These are phyloP conservation scores for Camponotus fellah DNA, from an alignment of 2,888 invertebrate species.

Conservation along the genomic window DNA sequence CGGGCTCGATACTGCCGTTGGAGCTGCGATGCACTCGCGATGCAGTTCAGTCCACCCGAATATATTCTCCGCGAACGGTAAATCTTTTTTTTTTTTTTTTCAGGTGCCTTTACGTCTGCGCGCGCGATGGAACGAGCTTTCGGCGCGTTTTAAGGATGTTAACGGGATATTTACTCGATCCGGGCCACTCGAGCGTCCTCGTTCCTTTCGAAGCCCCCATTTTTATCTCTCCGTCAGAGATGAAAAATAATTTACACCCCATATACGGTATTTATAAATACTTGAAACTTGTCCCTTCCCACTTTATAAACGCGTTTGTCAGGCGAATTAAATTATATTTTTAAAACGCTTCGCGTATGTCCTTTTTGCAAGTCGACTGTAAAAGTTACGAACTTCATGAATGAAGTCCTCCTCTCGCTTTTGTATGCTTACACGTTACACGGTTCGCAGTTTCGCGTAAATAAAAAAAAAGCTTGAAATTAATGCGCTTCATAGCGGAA, in stretches of 20 bases:
- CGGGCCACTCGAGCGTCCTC: neutral
- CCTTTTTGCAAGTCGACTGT: neutral
- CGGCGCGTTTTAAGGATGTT: slow-evolving; percentile 42
- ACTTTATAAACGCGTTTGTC: slow-evolving; percentile 10
- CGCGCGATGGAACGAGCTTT: slow-evolving; percentile 25
- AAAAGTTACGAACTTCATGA: slow-evolving; percentile 39
- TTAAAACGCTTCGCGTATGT: neutral
- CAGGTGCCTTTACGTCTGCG: slow-evolving; percentile 29
- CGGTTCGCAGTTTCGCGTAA: neutral
- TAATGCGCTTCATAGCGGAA: slow-evolving; percentile 19
- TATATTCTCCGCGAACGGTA: slow-evolving; percentile 31
- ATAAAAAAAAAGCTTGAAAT: slow-evolving; percentile 3
- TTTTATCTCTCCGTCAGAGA: neutral
- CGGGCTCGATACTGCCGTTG: slow-evolving; percentile 38
- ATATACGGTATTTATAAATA: slow-evolving; percentile 23
- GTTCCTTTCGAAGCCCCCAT: neutral
- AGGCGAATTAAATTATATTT: slow-evolving; percentile 21
- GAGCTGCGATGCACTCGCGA: slow-evolving; percentile 28
- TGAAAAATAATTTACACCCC: slow-evolving; percentile 2
- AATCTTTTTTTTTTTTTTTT: slow-evolving; percentile 92
- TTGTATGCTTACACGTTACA: neutral
- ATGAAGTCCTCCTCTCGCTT: slow-evolving; percentile 5
- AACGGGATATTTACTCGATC: slow-evolving; percentile 36
- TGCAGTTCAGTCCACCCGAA: slow-evolving; percentile 46
- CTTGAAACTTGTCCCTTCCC: slow-evolving; percentile 6